Conservation (phyloP, 2,113 vertebrate genomes). For the Fulica atra region DNA sequence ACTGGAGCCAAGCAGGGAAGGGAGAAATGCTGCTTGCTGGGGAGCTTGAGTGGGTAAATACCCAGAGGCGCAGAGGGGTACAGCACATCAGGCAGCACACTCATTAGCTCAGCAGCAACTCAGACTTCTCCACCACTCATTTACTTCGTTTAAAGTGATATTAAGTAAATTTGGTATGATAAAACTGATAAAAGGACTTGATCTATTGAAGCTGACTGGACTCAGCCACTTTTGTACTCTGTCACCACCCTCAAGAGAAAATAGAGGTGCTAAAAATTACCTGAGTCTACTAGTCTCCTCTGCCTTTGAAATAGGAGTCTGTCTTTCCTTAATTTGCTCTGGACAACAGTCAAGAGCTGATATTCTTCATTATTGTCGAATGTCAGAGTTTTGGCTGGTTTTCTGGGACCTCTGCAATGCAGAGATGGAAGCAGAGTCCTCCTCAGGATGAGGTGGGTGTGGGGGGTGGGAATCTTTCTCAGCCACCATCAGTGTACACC, state of each 20-base stretch:
- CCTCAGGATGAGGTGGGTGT: neutral
- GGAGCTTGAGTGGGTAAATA: neutral
- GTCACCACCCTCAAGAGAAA: neutral
- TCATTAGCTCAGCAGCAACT: neutral
- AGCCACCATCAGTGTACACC: neutral
- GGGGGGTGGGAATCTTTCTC: neutral
- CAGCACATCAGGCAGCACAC: neutral
- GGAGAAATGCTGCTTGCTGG: neutral
- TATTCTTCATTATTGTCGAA: neutral
- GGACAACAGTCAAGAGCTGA: neutral
- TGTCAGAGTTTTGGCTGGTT: neutral
- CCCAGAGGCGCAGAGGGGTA: neutral
- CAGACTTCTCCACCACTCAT: neutral
- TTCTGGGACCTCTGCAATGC: neutral
- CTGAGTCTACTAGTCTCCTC: neutral
- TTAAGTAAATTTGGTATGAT: neutral
- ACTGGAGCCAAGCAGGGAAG: neutral
- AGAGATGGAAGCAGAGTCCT: neutral
- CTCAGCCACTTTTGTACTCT: neutral
- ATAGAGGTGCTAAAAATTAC: neutral
- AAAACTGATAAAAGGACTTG: neutral
- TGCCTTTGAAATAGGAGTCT: neutral
- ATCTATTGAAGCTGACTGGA: neutral
- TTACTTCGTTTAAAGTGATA: neutral
- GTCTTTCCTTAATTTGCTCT: neutral